Base-by-base conservation (phyloP, 2,797 vertebrate genomes). In the Capromys pilorides region DNA sequence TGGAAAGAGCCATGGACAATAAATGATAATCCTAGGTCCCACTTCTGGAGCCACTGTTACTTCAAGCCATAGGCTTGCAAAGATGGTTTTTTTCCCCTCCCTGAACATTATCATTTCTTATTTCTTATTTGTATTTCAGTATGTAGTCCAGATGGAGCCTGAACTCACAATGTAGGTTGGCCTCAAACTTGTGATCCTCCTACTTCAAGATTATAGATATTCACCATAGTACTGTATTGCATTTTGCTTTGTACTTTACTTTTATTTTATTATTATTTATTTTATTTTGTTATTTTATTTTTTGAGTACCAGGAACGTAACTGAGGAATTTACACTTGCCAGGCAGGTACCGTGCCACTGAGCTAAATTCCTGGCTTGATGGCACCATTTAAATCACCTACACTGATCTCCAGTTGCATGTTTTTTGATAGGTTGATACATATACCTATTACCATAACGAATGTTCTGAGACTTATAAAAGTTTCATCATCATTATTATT, bases 321-420 rank as follows among this genome's bases (percentile, higher is more conserved):
- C 59, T 61, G 22, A 61, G 59, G 22, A 8, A 22, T 24, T 61
- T 22, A 61, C 22, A 24, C 59, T 61, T 24, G 21, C 22, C 59
- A 61, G 22, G 59, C 21, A 61, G 59, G 59, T 21, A 2, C 59
- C 26, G 19, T 7, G 26, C 59, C 22, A 6, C 2, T 61, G 59
- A 61, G 59, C 59, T 24, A 61, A 61, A 61, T 61, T 21, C 59
- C 21, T 24, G 59, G 59, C 59, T 21, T 21, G 4, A 61, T 45
- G 24, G 24, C 73, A 45, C 39, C 31, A 13, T 22, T 64, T 31
- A 9, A 24, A 5, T 10, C 10, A 49, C 24, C n/a, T 8, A 33
- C 26, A 66, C 13, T 3, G 4, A 31, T 8, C 2, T 0, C 64
- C 12, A 2, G 6, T 19, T 31, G 39, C 14, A 0, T 0, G 39